Base-by-base conservation (phyloP, 64 coral and sea anemone genomes). In the Dendrophyllia cribrosa region DNA sequence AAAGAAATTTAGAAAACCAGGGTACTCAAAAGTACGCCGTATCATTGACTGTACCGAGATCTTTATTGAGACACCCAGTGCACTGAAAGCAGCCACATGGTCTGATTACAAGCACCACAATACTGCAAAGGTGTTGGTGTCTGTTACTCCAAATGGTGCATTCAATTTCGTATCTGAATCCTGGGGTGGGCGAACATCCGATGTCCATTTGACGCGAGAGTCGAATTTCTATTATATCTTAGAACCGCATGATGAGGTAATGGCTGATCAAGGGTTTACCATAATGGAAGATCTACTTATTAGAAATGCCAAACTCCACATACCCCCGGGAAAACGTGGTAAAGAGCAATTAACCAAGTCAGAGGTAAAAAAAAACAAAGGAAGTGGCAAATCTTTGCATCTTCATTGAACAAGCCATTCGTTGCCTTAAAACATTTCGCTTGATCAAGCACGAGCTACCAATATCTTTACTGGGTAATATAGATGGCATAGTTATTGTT, bases 31-130 rank as follows among this genome's bases (percentile, higher is more conserved):
- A 22, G 75, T 77, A 19, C 47, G 14, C n/a, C 75, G 51, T 50
- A 51, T 77, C 43, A 77, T 77, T 50, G 75, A 77, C 45, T 77
- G 75, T 48, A 77, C 14, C 4, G 75, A 77, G 51, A 51, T 77
- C 45, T 77, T 77, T 56, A 77, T 77, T 77, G 75, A 50, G 0
- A 77, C 75, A 13, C 75, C 75, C 45, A 77, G 75, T 77, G 14
- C 9, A 75, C 51, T 77, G 5, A 49, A 19, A 50, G 59, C 61
- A 26, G 58, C 82, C 21, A 93, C 91, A 19, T 93, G 91, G 91
- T 93, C 91, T 34, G 82, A 87, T 70, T 87, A 93, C 25, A 93
- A 93, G 43, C 91, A 93, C 59, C 91, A 93, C 16, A 66, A 87
- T 19, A 93, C 91, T 64, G 74, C 74, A 12, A 87, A 87, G 48